A percentile compares a stretch with the other conserved stretches of the same genome.
These are phyloP conservation scores for Tichodroma muraria DNA, from an alignment of 2,113 vertebrate species.

Conservation along the genomic window DNA sequence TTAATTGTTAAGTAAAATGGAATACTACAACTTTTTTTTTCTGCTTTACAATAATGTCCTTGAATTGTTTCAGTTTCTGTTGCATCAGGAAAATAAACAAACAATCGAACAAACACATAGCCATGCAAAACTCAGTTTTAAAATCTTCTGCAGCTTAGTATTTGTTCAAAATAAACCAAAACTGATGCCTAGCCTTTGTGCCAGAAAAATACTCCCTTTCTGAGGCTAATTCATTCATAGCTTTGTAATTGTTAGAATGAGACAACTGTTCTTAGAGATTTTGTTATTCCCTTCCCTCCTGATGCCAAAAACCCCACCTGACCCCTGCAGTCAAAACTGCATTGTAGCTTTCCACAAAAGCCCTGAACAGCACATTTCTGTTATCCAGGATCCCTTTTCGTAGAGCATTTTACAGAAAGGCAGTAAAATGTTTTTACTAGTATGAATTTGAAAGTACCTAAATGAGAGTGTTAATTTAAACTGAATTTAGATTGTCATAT, in stretches of 20 bases:
- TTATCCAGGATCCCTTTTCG: background rate
- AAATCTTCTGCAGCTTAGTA: background rate
- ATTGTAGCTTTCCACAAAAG: background rate
- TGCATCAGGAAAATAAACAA: background rate
- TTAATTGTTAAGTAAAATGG: background rate
- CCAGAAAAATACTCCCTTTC: background rate
- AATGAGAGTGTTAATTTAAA: background rate
- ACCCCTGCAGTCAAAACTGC: background rate
- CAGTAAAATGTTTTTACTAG: background rate
- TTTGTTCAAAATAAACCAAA: background rate
- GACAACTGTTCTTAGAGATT: conserved; percentile 5
- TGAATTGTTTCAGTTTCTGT: background rate
- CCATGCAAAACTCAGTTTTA: background rate
- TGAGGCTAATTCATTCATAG: background rate
- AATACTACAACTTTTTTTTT: background rate
- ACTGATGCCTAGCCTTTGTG: background rate
- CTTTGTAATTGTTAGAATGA: conserved; percentile 2
- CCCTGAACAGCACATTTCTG: background rate
- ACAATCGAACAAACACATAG: background rate
- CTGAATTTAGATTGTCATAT: background rate
- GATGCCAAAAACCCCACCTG: conserved; percentile 31
- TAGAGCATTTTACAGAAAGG: background rate
- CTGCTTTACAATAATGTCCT: background rate
- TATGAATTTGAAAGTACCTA: background rate
- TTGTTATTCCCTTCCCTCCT: background rate